Base-by-base conservation (phyloP, 2,888 invertebrate genomes). In the Drosophila kambysellisi region DNA sequence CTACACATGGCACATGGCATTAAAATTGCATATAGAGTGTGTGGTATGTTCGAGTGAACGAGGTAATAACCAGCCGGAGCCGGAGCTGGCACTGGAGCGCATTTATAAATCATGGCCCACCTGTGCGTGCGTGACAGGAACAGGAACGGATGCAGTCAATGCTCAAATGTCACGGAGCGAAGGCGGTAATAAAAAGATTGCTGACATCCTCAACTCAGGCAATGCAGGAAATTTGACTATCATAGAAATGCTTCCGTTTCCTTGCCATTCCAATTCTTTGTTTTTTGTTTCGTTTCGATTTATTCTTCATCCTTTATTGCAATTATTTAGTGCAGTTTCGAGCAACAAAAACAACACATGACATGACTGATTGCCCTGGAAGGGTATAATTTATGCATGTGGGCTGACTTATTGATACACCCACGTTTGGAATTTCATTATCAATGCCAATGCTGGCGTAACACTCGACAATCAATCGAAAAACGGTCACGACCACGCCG, bases 311-410 rank as follows among this genome's bases (percentile, higher is more conserved):
- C 50, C 63, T 63, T 68, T 68, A 52, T 62, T 64, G 78, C 77
- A 81, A 79, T 81, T 77, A 80, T 63, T 76, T 52, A 58, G 69
- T 52, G 51, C 64, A 67, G 58, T 58, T 63, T 39, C 15, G 30
- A 43, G n/a, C 25, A 29, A 29, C 5, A 43, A n/a, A 15, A 25
- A 15, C 43, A 64, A 20, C 39, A 76, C 46, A 68, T 76, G 89
- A 83, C 89, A 88, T 88, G 89, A 86, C 82, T 81, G 83, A 84
- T 88, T 74, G 87, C 33, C 61, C 37, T 51, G n/a, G 67, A 67
- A 48, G 39, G 54, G 48, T 20, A 53, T 76, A 82, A 87, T 87
- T 83, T 85, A 85, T 89, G 80, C 89, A 72, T 72, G 76, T 76
- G 37, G 30, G 48, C 63, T 71, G 79, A 70, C 62, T 76, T 87